phyloP scores from a whole-genome alignment of 2,797 vertebrate species.

The Danio tinwini region DNA sequence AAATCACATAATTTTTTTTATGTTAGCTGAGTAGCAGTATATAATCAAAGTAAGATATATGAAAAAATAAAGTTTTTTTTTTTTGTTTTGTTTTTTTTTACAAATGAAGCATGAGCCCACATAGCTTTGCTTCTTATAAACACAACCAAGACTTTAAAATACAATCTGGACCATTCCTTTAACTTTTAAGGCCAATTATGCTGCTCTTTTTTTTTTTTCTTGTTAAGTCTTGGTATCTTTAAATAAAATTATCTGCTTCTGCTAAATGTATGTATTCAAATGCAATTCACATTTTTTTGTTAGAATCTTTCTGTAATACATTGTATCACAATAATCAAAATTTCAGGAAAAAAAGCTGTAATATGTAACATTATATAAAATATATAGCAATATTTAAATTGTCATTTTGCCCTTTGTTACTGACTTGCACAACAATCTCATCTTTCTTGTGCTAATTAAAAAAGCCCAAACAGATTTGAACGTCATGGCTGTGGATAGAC shows the following conservation, averaged over 20 bases:
- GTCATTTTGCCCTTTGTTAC: neutral
- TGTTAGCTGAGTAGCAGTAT: too few relatives aligned
- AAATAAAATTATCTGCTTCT: neutral
- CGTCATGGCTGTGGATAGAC: constrained; percentile 3
- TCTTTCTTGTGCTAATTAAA: constrained; percentile 11
- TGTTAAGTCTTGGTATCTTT: neutral
- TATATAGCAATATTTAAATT: neutral
- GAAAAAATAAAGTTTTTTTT: too few relatives aligned
- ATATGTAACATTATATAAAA: neutral
- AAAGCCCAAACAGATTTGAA: neutral
- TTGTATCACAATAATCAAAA: neutral
- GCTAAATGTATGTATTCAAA: neutral
- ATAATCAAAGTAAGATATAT: too few relatives aligned
- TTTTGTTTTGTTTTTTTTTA: too few relatives aligned
- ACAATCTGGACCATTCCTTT: too few relatives aligned
- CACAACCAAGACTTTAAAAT: too few relatives aligned
- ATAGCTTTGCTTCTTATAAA: too few relatives aligned
- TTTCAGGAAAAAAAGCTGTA: neutral
- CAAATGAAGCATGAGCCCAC: too few relatives aligned
- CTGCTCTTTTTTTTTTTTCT: neutral
- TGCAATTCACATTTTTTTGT: neutral
- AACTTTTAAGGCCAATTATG: neutral
- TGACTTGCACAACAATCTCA: neutral
- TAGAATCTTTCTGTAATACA: neutral
- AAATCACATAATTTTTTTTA: too few relatives aligned